Base-by-base conservation (phyloP, 2,113 vertebrate genomes). In the Ia io region DNA sequence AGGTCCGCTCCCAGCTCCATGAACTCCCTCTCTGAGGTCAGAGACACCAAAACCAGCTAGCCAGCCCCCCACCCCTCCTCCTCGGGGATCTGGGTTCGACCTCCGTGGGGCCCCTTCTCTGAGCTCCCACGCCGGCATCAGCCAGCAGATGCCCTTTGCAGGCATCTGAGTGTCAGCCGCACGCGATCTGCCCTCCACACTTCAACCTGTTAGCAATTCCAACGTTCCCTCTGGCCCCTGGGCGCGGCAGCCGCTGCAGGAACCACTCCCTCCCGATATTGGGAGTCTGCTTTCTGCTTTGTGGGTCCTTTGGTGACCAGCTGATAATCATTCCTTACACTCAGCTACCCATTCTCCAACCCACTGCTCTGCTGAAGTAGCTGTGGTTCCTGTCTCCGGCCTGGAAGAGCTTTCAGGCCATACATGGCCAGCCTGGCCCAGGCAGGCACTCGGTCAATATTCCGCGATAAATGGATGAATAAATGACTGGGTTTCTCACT, bases 341-440 rank as follows among this genome's bases (percentile, higher is more conserved):
- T 6, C 56, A 91, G 35, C 78, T 80, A 85, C 70, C 65, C 71
- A 28, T 77, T 90, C 59, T 91, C 76, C 59, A 42, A 65, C 85
- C 69, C 65, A 94, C 83, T 94, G 92, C 65, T 88, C 95, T 82
- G 49, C 92, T 88, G 79, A 93, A 93, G 74, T 70, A 83, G 80
- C 83, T 5, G 49, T 65, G 80, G 16, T 17, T 87, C 94, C 70
- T 85, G 67, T 79, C 67, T 92, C 61, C 53, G 67, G 77, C 73
- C 61, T 59, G 42, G 88, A 88, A 82, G 40, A 95, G 85, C 80
- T 90, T 93, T 37, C 61, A 82, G 37, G 80, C 82, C 44, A 90
- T 28, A 56, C 16, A 44, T 67, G 70, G 92, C 74, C 73, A 88
- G 77, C 42, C 69, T 88, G 84, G 73, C 71, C 61, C 76, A 84